phyloP scores from a whole-genome alignment of 2,888 invertebrate genomes.

The Lycaena phlaeas region DNA sequence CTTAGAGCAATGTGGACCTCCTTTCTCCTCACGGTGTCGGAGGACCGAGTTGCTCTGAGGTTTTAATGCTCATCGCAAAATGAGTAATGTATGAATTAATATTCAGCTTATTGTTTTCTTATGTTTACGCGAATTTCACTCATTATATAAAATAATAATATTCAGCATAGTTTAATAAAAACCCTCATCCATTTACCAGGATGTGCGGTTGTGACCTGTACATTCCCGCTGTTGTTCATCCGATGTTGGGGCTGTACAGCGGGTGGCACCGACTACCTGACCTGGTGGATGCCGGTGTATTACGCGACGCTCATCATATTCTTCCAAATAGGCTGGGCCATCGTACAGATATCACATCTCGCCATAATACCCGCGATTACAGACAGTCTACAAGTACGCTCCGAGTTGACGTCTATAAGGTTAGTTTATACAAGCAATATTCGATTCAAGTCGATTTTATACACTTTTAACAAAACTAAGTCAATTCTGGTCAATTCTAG shows the following conservation, averaged over 20 bases:
- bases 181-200: neutral
- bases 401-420: constrained; percentile 87
- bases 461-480: too few species aligned
- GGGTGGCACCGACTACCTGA: constrained; percentile 38
- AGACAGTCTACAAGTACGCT: constrained; percentile 77
- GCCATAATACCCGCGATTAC: constrained; percentile 90
- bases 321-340: constrained; percentile 96
- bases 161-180: too few species aligned
- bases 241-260: constrained; percentile 75
- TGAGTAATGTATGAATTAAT: too few species aligned
- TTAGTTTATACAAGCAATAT: constrained; percentile 42
- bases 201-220: constrained; percentile 72
- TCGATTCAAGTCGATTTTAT: too few species aligned
- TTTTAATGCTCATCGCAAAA: too few species aligned
- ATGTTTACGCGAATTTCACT: too few species aligned
- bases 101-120: too few species aligned
- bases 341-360: constrained; percentile 93
- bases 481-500: too few species aligned
- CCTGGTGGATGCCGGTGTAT: constrained; percentile 71
- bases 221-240: constrained; percentile 86
- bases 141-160: too few species aligned
- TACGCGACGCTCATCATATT: constrained; percentile 76
- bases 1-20: too few species aligned
- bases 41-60: too few species aligned
- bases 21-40: too few species aligned